These are phyloP conservation scores for Sitta carolinensis DNA, from an alignment of 2,797 vertebrate species.

Conservation along the genomic window DNA sequence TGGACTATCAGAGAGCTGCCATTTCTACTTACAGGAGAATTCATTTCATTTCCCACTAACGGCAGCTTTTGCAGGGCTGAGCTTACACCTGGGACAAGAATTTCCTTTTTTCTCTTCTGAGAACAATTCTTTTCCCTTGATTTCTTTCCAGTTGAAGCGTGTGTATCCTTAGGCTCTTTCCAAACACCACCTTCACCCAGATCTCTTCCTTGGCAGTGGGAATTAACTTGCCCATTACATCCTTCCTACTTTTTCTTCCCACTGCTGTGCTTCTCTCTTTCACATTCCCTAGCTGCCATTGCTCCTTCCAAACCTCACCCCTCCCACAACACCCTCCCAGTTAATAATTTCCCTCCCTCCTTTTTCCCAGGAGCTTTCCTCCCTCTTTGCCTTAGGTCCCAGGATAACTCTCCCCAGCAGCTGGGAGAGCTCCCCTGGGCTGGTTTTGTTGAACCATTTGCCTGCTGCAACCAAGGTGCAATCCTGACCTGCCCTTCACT, in stretches of 20 bases:
- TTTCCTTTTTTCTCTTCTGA: not conserved
- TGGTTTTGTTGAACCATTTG: not conserved
- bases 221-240: not conserved
- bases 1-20: slow-evolving; percentile 31
- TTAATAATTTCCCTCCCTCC: not conserved
- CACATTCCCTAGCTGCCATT: not conserved
- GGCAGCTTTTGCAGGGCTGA: not conserved
- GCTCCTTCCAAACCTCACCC: not conserved
- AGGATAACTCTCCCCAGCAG: not conserved
- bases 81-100: not conserved
- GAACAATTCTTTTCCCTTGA: not conserved
- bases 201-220: not conserved
- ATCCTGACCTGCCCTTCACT: not conserved
- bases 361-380: not conserved
- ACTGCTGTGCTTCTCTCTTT: not conserved
- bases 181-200: not conserved
- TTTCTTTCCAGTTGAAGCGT: not conserved
- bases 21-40: slow-evolving; percentile 29
- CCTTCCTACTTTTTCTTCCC: not conserved
- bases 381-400: not conserved
- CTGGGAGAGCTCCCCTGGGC: not conserved
- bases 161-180: not conserved
- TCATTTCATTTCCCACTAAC: not conserved
- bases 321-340: not conserved
- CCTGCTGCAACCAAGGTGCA: not conserved